Evolutionary conservation across 2,888 invertebrate species (phyloP), one percentile per base, ranked within the genome.

Genomic region (Panzeria rudis): DNA sequence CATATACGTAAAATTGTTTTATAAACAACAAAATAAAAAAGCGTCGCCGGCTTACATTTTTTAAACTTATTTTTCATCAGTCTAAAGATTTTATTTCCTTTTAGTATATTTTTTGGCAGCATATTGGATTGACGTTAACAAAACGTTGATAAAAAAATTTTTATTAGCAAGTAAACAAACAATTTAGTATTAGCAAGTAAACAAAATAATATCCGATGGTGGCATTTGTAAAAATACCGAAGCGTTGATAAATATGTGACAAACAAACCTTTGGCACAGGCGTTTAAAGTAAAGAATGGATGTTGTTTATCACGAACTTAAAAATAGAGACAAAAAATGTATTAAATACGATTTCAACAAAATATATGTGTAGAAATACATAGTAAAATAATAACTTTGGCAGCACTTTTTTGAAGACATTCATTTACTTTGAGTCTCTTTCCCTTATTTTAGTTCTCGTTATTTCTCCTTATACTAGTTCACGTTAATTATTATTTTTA

Each of bases 71-170:
- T 56, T 59, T 15, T 20, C 20, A 29, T 8, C 13, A 52, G 2
- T 32, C 15, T 66, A 4, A 59, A 72, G 6, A 73, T 81, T 77
- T 73, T 23, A 64, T 77, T 84, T 84, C 72, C 71, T 47, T 72
- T 11, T 61, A 41, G 32, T n/a, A 62, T 47, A 69, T 50, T 47
- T 15, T 61, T 82, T 85, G 82, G 82, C 73, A 82, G 23, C 32
- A 56, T 75, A 64, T 69, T 66, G 7, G 2, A 73, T 73, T 82
- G 73, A 78, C 78, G 82, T 79, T 68, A 20, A 62, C 54, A 54
- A 29, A 68, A 59, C 32, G 56, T 69, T 68, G n/a, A n/a, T n/a
- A n/a, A n/a, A n/a, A n/a, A n/a, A 32, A 32, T 52, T 47, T 47
- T 47, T 38, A 64, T 66, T 20, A 66, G 32, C 41, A 44, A 64